These are phyloP conservation scores for Ooceraea biroi DNA, from an alignment of 1,140 invertebrate species.

Conservation along the genomic window DNA sequence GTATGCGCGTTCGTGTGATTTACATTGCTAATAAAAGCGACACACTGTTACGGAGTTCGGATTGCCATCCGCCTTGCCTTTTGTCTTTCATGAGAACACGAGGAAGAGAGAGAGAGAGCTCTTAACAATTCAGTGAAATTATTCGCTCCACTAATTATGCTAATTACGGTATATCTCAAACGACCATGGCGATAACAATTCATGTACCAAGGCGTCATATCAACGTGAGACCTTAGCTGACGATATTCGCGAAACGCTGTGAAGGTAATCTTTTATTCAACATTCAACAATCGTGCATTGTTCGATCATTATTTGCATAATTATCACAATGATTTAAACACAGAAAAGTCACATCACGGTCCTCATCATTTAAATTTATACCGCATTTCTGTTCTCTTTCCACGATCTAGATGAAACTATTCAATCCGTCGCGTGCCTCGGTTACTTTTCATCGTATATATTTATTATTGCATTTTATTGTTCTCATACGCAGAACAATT, in stretches of 20 bases:
- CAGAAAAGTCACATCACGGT: conserved; percentile 5
- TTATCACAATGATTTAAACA: conserved; percentile 22
- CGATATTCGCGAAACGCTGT: not conserved
- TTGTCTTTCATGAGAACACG: not conserved
- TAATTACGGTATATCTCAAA: conserved; percentile 29
- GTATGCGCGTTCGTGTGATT: not conserved
- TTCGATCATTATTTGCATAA: conserved; percentile 59
- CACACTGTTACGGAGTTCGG: too few species aligned
- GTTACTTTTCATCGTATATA: not conserved
- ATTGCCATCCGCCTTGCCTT: not conserved
- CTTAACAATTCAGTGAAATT: conserved; percentile 56
- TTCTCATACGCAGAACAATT: conserved; percentile 11
- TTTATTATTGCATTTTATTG: not conserved
- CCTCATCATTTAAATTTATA: conserved; percentile 17
- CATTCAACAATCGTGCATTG: not conserved
- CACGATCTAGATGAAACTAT: not conserved
- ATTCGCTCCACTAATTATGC: conserved; percentile 12
- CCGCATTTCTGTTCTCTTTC: not conserved
- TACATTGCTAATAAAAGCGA: not conserved
- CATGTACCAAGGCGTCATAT: not conserved
- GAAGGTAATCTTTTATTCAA: conserved; percentile 58
- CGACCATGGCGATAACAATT: conserved; percentile 15
- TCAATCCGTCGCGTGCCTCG: not conserved
- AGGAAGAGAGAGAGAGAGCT: not conserved
- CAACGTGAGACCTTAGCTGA: not conserved